Evolutionary conservation across 1,140 invertebrate species (phyloP), one percentile per base, ranked within the genome.

Genomic region (Melanaphis sacchari): DNA sequence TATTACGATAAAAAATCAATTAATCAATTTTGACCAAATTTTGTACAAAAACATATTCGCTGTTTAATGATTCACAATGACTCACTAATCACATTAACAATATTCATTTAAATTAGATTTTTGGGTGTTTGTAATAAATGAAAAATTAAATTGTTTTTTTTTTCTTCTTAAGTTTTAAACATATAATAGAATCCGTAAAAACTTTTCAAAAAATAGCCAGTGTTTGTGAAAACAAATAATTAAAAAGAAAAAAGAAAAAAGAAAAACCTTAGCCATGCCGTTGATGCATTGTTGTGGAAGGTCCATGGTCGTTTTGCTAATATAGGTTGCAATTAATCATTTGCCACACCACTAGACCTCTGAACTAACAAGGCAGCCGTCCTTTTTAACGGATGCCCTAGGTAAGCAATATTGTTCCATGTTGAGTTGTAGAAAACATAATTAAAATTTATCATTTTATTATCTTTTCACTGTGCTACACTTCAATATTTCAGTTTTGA

Each of bases 311-410:
- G 54, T 76, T 81, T 91, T 91, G 40, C 40, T 91, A 91, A 76
- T 91, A 76, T 91, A 54, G 90, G 26, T 40, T n/a, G 90, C 40
- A 76, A 91, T 91, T 91, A 91, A 91, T 91, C 90, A 91, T 81
- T 76, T 76, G 46, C 41, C 40, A 91, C 31, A 31, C n/a, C 66
- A 41, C 26, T n/a, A n/a, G 59, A 89, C 36, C 46, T 52, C n/a
- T 89, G 24, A 89, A 52, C 90, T 43, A 91, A 76, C 90, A 76
- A 91, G 59, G 76, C 31, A 7, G 26, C 43, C 40, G 31, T 66
- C 59, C 40, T 49, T 41, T 91, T 91, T 76, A 59, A 91, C 59
- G 40, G 90, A 91, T 91, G 59, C 40, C 31, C 54, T 91, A 91
- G 54, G 26, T 91, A 91, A 49, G 36, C 26, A 91, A 66, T 91